Conservation (phyloP, 2,113 vertebrate species). For the Lophius piscatorius region DNA sequence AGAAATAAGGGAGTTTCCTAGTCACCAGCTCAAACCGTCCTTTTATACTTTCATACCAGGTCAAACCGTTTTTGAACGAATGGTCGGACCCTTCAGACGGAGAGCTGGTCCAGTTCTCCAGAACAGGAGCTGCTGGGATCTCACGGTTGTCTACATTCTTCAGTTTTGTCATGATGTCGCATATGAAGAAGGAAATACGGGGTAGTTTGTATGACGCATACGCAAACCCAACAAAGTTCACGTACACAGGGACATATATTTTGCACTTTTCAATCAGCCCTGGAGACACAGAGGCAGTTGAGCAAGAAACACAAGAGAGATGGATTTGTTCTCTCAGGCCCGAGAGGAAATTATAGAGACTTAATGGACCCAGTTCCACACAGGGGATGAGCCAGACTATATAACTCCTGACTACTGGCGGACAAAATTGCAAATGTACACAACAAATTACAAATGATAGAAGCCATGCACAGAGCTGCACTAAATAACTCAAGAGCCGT, state of each 20-base stretch:
- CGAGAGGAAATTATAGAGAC: constrained; percentile 38
- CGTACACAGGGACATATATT: constrained; percentile 28
- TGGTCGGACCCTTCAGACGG: no score
- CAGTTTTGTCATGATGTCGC: constrained; percentile 52
- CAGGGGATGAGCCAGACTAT: constrained; percentile 16
- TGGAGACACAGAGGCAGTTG: constrained; percentile 36
- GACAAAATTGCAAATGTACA: constrained; percentile 50
- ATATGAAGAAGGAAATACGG: constrained; percentile 28
- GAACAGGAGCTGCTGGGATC: no score
- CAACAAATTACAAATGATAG: constrained; percentile 38
- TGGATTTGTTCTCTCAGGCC: constrained; percentile 34
- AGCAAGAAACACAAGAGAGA: constrained; percentile 41
- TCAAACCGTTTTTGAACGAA: no score
- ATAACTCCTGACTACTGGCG: constrained; percentile 24
- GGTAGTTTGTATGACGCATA: constrained; percentile 5
- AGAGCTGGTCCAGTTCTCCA: no score
- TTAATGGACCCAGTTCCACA: constrained; percentile 38
- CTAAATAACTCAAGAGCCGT: constrained; percentile 28
- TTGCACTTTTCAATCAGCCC: constrained; percentile 61
- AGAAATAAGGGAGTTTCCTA: no score
- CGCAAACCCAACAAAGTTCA: constrained; percentile 32
- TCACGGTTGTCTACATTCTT: no score
- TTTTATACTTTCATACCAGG: no score
- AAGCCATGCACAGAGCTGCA: constrained; percentile 19
- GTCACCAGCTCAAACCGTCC: no score